Percentiles rank a stretch among this genome's conserved stretches.
Evolutionary conservation across 2,888 invertebrate genomes (phyloP).

Genomic region (Chloroclysta siterata): DNA sequence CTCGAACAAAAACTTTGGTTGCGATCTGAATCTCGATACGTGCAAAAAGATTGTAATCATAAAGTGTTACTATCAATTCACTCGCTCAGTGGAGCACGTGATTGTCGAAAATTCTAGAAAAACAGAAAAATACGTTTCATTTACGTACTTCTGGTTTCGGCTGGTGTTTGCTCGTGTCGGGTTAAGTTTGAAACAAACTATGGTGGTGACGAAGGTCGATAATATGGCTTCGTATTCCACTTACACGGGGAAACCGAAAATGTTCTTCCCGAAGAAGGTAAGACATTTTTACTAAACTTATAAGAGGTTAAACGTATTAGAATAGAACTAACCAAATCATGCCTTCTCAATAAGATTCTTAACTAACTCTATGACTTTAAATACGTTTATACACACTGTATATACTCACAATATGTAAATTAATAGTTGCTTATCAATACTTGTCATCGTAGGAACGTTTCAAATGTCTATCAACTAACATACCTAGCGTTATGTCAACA

Average conservation of each 20-base stretch:
- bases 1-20: slow-evolving; percentile 70
- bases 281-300: too few relatives aligned
- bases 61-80: slow-evolving; percentile 63
- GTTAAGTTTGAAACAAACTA: slow-evolving; percentile 75
- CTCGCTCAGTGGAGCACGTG: slow-evolving; percentile 65
- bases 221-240: slow-evolving; percentile 82
- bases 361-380: too few relatives aligned
- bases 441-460: background rate
- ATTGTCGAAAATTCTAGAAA: slow-evolving; percentile 78
- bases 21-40: slow-evolving; percentile 61
- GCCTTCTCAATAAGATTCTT: background rate
- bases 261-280: slow-evolving; percentile 83
- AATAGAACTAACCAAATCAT: slow-evolving; percentile 1
- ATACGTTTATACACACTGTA: background rate
- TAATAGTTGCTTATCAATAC: background rate
- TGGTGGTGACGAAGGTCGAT: slow-evolving; percentile 81
- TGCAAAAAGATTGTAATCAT: slow-evolving; percentile 59
- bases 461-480: background rate
- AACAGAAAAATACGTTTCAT: slow-evolving; percentile 56
- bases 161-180: slow-evolving; percentile 67
- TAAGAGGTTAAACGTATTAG: too few relatives aligned
- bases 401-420: background rate
- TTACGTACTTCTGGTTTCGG: slow-evolving; percentile 57
- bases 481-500: background rate
- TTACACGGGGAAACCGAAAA: slow-evolving; percentile 82